phyloP scores from a whole-genome alignment of 2,113 vertebrate species.

The Oncorhynchus keta region DNA sequence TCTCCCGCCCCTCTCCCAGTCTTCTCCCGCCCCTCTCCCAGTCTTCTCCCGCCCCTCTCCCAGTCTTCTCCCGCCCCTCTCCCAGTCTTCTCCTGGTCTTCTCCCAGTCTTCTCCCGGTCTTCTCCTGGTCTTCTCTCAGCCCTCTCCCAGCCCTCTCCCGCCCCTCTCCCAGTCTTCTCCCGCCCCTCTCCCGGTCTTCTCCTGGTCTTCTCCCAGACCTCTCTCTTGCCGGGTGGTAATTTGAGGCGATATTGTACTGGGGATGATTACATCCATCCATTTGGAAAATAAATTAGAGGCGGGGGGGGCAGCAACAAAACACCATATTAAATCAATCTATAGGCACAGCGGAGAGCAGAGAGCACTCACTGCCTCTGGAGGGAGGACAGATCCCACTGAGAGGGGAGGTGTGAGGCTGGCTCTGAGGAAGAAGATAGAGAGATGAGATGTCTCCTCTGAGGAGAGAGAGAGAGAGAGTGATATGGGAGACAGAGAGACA shows the following conservation, averaged over 20 bases:
- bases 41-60: background rate
- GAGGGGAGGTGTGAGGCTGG: background rate
- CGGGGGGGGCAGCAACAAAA: background rate
- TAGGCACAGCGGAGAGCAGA: slow-evolving; percentile 1
- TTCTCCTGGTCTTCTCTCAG: fast-evolving
- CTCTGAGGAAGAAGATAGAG: no score
- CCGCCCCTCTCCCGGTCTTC: no score
- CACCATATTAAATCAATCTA: slow-evolving; percentile 27
- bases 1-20: no score
- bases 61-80: fast-evolving
- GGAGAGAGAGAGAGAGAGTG: background rate
- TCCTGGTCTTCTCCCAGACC: no score
- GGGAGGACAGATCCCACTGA: background rate
- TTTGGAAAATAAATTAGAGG: slow-evolving; percentile 16
- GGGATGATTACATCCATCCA: slow-evolving; percentile 26
- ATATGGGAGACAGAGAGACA: no score
- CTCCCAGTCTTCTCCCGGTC: no score
- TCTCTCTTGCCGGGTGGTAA: slow-evolving; percentile 15
- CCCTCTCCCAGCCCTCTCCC: no score
- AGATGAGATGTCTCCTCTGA: no score
- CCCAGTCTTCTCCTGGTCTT: no score
- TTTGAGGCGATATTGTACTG: slow-evolving; percentile 24
- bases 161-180: no score
- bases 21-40: no score
- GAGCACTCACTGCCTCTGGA: background rate